Evolutionary conservation across 1,140 invertebrate genomes (phyloP).

Genomic region (Heterodera schachtii): DNA sequence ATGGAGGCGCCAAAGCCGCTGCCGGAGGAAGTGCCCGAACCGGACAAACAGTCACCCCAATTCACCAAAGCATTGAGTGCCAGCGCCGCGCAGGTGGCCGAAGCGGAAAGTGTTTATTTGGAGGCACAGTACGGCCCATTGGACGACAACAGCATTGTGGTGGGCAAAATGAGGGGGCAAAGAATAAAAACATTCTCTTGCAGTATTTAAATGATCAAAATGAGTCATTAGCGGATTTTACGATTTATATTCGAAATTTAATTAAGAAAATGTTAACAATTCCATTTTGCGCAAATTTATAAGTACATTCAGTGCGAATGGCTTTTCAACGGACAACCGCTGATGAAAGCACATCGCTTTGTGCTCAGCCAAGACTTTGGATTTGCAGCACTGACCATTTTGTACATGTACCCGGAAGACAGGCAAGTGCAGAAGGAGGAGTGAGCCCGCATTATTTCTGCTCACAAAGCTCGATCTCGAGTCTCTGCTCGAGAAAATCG

Average conservation of each 20-base stretch:
- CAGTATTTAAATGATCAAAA: too few relatives aligned
- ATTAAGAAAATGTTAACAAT: slow-evolving; percentile 31
- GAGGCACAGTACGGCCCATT: slow-evolving; percentile 85
- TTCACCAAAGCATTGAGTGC: slow-evolving; percentile 58
- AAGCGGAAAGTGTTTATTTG: slow-evolving; percentile 88
- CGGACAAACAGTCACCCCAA: slow-evolving; percentile 50
- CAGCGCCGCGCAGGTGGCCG: slow-evolving; percentile 72
- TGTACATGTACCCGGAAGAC: slow-evolving; percentile 90
- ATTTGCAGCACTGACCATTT: slow-evolving; percentile 88
- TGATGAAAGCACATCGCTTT: slow-evolving; percentile 61
- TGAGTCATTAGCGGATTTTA: too few relatives aligned
- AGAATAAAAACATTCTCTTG: too few relatives aligned
- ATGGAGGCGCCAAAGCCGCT: slow-evolving; percentile 80
- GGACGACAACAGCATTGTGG: slow-evolving; percentile 86
- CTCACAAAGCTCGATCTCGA: too few relatives aligned
- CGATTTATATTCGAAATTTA: background rate
- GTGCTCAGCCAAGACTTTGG: slow-evolving; percentile 80
- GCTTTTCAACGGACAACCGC: slow-evolving; percentile 61
- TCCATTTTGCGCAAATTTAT: slow-evolving; percentile 14
- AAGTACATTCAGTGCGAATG: slow-evolving; percentile 58
- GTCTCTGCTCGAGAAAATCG: too few relatives aligned
- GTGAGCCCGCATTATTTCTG: too few relatives aligned
- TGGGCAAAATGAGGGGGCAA: slow-evolving; percentile 70
- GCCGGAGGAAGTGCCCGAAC: slow-evolving; percentile 72
- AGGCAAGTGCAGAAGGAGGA: slow-evolving; percentile 72